A percentile compares a stretch with the other conserved stretches of the same genome.
These are phyloP conservation scores for Helogale parvula DNA, from an alignment of 2,113 vertebrate genomes.

Conservation along the genomic window DNA sequence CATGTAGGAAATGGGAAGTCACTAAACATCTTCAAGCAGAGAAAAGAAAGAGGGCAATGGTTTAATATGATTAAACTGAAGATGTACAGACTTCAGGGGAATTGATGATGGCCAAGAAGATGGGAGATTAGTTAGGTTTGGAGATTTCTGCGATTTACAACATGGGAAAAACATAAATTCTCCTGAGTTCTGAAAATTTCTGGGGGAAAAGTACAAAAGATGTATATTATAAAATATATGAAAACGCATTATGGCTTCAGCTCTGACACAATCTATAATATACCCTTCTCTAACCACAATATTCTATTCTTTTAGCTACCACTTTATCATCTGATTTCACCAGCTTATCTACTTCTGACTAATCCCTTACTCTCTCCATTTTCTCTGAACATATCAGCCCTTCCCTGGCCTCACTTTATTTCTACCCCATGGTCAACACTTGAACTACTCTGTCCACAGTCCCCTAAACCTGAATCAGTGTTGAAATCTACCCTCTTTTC, in stretches of 20 bases:
- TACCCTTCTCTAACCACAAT: neutral
- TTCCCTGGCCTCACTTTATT: neutral
- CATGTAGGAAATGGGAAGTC: neutral
- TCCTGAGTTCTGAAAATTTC: conserved; percentile 13
- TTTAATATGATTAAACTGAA: neutral
- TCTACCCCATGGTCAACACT: neutral
- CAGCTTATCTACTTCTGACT: neutral
- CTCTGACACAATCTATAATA: neutral
- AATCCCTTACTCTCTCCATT: neutral
- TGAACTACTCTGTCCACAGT: neutral
- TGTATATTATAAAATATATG: neutral
- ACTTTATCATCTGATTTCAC: neutral
- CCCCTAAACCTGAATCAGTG: neutral
- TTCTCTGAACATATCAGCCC: neutral
- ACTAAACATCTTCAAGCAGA: neutral
- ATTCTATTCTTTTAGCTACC: neutral
- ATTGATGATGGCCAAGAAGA: neutral
- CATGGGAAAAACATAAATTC: neutral
- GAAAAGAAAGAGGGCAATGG: neutral
- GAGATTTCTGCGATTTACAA: neutral
- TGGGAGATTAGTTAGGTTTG: neutral
- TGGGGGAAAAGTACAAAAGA: neutral
- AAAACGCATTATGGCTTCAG: neutral
- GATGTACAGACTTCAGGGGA: neutral
- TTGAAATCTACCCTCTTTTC: conserved; percentile 2